Conservation (phyloP, 2,797 vertebrate genomes). For the Smutsia temminckii region DNA sequence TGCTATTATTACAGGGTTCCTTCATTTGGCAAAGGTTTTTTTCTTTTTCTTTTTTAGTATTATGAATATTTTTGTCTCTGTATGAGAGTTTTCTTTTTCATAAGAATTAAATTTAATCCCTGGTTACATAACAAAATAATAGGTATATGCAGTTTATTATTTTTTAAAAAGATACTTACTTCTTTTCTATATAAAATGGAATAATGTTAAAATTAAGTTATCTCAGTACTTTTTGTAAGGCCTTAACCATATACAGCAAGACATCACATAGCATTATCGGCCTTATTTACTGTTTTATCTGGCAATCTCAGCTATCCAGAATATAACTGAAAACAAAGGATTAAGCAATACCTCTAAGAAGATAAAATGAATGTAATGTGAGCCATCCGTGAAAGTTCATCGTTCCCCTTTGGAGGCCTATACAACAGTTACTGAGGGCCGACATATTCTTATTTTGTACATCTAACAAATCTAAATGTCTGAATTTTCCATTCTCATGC, state of each 20-base stretch:
- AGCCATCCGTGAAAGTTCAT: neutral
- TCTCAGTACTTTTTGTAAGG: neutral
- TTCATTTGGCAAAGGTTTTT: neutral
- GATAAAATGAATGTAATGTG: neutral
- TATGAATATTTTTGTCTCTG: neutral
- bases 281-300: neutral
- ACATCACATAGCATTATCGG: neutral
- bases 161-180: neutral
- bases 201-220: neutral
- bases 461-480: neutral
- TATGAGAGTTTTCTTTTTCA: neutral
- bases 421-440: neutral
- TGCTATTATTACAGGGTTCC: neutral
- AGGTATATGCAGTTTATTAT: neutral
- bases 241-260: neutral
- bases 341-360: neutral
- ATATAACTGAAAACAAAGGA: neutral
- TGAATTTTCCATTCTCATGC: neutral
- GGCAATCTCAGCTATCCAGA: neutral
- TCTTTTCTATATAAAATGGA: neutral
- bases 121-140: neutral
- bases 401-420: neutral
- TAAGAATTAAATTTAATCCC: neutral
- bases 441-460: neutral
- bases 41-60: neutral